These are phyloP conservation scores for Eulithis prunata DNA, from an alignment of 2,888 invertebrate genomes.

Conservation along the genomic window DNA sequence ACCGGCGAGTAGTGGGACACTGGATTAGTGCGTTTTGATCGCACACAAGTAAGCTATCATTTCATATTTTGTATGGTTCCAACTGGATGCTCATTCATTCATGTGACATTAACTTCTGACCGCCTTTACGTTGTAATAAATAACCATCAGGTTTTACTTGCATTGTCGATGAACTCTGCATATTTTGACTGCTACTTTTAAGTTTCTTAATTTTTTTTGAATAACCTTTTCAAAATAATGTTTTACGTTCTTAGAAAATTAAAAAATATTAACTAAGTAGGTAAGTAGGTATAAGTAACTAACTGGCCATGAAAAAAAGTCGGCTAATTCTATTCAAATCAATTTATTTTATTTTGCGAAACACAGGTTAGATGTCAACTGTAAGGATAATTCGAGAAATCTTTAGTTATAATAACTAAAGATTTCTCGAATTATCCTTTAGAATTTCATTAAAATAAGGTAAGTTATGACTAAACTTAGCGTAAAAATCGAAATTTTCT, in stretches of 20 bases:
- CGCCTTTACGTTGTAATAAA: neutral
- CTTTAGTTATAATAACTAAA: too few species aligned
- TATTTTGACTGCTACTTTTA: neutral
- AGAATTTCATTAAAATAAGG: too few species aligned
- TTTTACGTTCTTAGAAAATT: neutral
- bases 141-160: neutral
- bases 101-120: neutral
- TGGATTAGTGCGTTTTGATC: slow-evolving; percentile 48
- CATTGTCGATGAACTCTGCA: neutral
- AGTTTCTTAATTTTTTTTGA: neutral
- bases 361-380: too few species aligned
- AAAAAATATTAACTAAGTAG: too few species aligned
- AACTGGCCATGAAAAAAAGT: too few species aligned
- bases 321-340: too few species aligned
- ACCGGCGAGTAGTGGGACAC: slow-evolving; percentile 50
- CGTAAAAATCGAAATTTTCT: neutral
- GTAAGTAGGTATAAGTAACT: too few species aligned
- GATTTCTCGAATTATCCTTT: too few species aligned
- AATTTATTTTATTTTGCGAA: too few species aligned
- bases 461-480: neutral
- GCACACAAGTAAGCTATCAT: slow-evolving; percentile 51
- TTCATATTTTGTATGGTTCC: slow-evolving; percentile 47
- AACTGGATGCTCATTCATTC: slow-evolving; percentile 45
- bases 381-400: too few species aligned
- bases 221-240: neutral